Evolutionary conservation across 2,888 invertebrate species (phyloP), one percentile per base, ranked within the genome.

Genomic region (Bombylius major): DNA sequence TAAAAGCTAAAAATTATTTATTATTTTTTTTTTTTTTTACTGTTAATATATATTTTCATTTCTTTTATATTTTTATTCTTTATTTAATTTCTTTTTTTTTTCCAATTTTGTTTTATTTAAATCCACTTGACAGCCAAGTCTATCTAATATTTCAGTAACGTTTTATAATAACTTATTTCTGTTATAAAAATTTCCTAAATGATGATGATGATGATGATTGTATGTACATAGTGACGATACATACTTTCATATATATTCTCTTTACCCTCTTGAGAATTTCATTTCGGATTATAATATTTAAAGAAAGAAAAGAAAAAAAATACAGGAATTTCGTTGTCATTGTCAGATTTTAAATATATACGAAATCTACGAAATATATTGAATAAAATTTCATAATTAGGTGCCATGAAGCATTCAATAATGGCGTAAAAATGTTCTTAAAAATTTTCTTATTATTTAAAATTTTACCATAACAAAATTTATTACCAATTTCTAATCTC

Each of bases 361-460:
- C n/a, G n/a, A n/a, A 23, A 14, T 14, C n/a, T 55, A 36, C 46
- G 55, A 50, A 54, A 50, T 50, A 50, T 50, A 50, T 46, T 50
- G 55, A 51, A 51, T n/a, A 55, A 57, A 57, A 55, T 55, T 57
- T 57, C 54, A 57, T 57, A 57, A 57, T 57, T 57, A 54, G 54
- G 54, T 55, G 54, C 52, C 48, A 52, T 55, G 52, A 51, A 57
- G 54, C 50, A 57, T 57, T 54, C 48, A 55, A 7, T 47, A 47
- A 32, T 32, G 51, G 34, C 39, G 55, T 42, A 45, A 47, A 48
- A 55, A 36, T 44, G 55, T 50, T 46, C 51, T 46, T 14, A 47
- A 47, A 7, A 14, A 46, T 23, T 23, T 23, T 23, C 23, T 23
- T 23, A 23, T 23, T 23, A 23, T 23, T 23, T 23, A 23, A 23